Percentiles rank a stretch among this genome's conserved stretches.
These are phyloP conservation scores for Cistogaster globosa DNA, from an alignment of 2,888 invertebrate species.

Conservation along the genomic window DNA sequence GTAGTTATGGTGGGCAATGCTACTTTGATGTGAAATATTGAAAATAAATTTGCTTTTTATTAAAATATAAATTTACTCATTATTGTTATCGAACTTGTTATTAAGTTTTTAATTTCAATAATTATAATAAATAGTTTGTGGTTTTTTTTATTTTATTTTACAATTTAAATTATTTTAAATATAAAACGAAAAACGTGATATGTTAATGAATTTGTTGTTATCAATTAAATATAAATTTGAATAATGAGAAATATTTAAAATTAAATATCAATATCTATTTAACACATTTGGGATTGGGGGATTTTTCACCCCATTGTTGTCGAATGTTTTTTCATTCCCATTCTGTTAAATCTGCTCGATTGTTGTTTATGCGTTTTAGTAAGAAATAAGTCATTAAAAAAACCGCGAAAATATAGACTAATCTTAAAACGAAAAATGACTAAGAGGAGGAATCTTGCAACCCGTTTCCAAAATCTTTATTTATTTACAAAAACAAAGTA, in stretches of 20 bases:
- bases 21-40: no score
- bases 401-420: neutral
- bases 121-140: neutral
- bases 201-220: conserved; percentile 31
- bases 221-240: neutral
- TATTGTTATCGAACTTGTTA: no score
- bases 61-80: no score
- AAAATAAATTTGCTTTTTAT: no score
- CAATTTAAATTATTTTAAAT: neutral
- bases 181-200: conserved; percentile 9
- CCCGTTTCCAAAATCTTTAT: conserved; percentile 28
- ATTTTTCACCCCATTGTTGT: neutral
- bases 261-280: neutral
- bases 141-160: neutral
- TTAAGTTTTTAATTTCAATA: no score
- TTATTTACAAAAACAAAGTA: conserved; percentile 6
- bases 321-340: no score
- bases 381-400: no score
- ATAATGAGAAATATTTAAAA: neutral
- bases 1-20: no score
- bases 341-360: no score
- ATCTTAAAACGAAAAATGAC: neutral
- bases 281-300: neutral
- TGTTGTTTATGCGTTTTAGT: no score
- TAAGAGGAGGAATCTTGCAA: neutral